These are phyloP conservation scores for Nannobrachium achirus DNA, from an alignment of 2,113 vertebrate species.

Conservation along the genomic window DNA sequence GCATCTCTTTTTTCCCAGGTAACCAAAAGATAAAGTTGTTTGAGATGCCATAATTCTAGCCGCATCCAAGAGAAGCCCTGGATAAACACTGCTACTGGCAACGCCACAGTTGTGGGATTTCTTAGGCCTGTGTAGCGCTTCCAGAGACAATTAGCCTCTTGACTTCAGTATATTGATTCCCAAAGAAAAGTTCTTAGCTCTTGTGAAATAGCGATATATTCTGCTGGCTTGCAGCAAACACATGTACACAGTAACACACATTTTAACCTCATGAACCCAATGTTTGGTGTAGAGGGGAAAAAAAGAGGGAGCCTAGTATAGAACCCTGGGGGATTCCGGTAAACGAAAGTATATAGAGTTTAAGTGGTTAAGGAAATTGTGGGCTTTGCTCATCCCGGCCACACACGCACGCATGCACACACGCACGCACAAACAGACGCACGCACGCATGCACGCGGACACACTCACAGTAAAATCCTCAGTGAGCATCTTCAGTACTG, in stretches of 20 bases:
- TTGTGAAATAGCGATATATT: background rate
- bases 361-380: no score
- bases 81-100: slow-evolving; percentile 56
- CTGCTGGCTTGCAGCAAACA: no score
- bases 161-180: slow-evolving; percentile 35
- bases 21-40: slow-evolving; percentile 83
- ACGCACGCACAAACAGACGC: background rate
- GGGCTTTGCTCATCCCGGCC: no score
- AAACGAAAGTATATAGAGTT: no score
- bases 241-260: no score
- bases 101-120: background rate
- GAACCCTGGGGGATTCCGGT: no score
- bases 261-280: no score
- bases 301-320: no score
- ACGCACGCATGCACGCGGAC: background rate
- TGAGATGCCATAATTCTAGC: slow-evolving; percentile 54
- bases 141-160: slow-evolving; percentile 33
- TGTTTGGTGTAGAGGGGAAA: no score
- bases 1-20: slow-evolving; percentile 75
- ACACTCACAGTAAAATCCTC: background rate
- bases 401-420: background rate
- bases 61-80: slow-evolving; percentile 20
- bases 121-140: slow-evolving; percentile 12
- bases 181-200: slow-evolving; percentile 22
- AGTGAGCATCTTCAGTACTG: no score